Percentiles rank a stretch among this genome's conserved stretches.
phyloP scores from a whole-genome alignment of 2,888 invertebrate species.

The Blera fallax region DNA sequence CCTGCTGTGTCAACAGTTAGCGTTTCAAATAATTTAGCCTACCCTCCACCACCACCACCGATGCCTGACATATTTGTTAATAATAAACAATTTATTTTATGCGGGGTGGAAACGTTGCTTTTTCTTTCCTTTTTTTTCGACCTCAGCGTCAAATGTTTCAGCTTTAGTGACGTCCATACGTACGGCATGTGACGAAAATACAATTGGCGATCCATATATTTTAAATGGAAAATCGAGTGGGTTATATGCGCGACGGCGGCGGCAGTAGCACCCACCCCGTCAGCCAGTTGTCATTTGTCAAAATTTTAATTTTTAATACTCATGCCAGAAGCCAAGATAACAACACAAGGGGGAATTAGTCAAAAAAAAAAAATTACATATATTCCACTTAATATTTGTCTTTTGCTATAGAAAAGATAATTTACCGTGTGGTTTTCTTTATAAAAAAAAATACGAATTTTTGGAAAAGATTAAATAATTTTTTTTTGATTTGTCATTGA shows the following conservation, averaged over 20 bases:
- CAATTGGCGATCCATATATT: background rate
- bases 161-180: conserved; percentile 13
- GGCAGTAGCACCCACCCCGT: background rate
- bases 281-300: conserved; percentile 21
- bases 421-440: background rate
- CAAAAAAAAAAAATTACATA: background rate
- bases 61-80: conserved; percentile 45
- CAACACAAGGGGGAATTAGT: background rate
- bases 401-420: background rate
- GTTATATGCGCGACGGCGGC: background rate
- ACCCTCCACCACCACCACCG: background rate
- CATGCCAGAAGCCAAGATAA: background rate
- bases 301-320: background rate
- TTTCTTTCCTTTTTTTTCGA: conserved; percentile 5
- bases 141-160: conserved; percentile 1
- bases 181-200: conserved; percentile 27
- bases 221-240: background rate
- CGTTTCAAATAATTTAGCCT: conserved; percentile 57
- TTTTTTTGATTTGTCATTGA: conserved; percentile 16
- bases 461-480: background rate
- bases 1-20: conserved; percentile 60
- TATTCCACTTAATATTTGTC: background rate
- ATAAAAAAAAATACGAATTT: background rate
- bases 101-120: conserved; percentile 14
- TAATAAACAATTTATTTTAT: conserved; percentile 64